Conservation (phyloP, 92 coral and sea anemone genomes). For the Siderastrea siderea region DNA sequence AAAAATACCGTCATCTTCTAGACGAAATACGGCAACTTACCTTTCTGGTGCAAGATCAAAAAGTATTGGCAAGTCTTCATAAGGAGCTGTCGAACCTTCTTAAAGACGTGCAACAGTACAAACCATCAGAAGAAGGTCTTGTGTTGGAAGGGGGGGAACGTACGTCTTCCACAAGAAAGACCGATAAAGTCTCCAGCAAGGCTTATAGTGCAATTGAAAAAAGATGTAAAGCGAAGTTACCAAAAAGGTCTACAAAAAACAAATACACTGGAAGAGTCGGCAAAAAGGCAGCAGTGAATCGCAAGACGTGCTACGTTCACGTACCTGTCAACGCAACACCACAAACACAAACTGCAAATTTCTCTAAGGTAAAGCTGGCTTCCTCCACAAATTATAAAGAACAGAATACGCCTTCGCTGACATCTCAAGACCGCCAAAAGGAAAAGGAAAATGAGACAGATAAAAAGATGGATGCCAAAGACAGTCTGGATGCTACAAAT, state of each 20-base stretch:
- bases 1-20: slow-evolving; percentile 1
- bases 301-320: slow-evolving; percentile 13
- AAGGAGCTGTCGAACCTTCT: background rate
- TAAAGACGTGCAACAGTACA: background rate
- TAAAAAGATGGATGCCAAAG: background rate
- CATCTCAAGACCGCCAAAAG: background rate
- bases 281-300: slow-evolving; percentile 24
- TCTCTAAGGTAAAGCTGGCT: background rate
- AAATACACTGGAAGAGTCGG: slow-evolving; percentile 51
- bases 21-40: slow-evolving; percentile 8
- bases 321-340: background rate
- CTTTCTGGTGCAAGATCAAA: slow-evolving; percentile 1
- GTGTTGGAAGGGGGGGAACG: slow-evolving; percentile 3
- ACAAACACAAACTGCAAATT: too few relatives aligned
- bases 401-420: background rate
- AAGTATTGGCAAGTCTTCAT: background rate
- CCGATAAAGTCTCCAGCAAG: background rate
- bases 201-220: background rate
- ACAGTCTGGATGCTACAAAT: background rate
- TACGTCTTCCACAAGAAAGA: background rate
- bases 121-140: slow-evolving; percentile 32
- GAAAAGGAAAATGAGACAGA: background rate
- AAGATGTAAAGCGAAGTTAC: background rate
- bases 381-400: background rate
- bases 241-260: slow-evolving; percentile 3